Percentiles rank a stretch among this genome's conserved stretches.
Conservation (phyloP, 2,113 vertebrate species). For the Laticauda colubrina region DNA sequence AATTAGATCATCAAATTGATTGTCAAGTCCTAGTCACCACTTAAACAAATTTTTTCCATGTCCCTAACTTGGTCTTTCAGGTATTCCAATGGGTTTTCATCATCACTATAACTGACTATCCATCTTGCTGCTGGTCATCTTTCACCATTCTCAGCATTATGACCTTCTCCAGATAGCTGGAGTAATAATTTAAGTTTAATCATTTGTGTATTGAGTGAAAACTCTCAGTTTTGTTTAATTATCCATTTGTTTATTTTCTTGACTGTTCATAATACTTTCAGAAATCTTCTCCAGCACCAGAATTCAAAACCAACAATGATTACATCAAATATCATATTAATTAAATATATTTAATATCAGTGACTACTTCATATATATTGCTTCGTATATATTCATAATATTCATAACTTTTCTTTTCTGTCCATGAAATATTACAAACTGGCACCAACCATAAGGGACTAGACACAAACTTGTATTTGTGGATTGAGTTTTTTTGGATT, state of each 20-base stretch:
- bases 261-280: background rate
- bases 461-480: background rate
- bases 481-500: background rate
- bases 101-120: background rate
- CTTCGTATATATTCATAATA: background rate
- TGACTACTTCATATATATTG: background rate
- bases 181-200: background rate
- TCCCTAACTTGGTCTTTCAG: background rate
- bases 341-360: background rate
- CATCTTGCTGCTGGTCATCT: background rate
- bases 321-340: background rate
- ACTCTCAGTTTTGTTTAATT: background rate
- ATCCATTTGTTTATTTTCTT: background rate
- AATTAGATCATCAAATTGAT: background rate
- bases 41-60: background rate
- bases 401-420: background rate
- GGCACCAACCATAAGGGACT: background rate
- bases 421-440: background rate
- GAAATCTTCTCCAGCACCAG: background rate
- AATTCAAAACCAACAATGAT: background rate
- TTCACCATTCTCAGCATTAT: background rate
- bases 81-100: background rate
- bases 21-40: background rate
- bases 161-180: background rate
- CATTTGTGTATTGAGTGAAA: background rate